Percentiles rank a stretch among this genome's conserved stretches.
Conservation (phyloP, 2,888 invertebrate species). For the Stictocephala bisonia region DNA sequence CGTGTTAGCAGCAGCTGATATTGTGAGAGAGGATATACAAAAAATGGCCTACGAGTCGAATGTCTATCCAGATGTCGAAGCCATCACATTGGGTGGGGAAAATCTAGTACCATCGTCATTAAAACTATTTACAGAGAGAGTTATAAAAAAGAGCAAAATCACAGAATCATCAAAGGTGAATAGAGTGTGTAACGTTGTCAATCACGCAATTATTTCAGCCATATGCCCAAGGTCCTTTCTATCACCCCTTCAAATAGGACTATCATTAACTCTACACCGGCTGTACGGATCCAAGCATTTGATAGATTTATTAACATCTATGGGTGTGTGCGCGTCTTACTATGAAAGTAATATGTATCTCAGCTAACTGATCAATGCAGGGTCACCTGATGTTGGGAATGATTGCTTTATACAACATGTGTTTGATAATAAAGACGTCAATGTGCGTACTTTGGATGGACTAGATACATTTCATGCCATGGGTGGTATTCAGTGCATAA, state of each 20-base stretch:
- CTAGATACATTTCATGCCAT: conserved; percentile 58
- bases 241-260: conserved; percentile 60
- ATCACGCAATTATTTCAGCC: conserved; percentile 16
- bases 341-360: conserved; percentile 57
- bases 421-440: conserved; percentile 61
- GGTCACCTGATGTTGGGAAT: conserved; percentile 43
- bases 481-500: conserved; percentile 59
- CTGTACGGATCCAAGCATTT: conserved; percentile 58
- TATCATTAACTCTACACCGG: conserved; percentile 58
- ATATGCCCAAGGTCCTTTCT: conserved; percentile 57
- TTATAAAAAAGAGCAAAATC: conserved; percentile 2
- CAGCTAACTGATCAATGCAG: conserved; percentile 56
- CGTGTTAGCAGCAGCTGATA: conserved; percentile 60
- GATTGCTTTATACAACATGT: conserved; percentile 58
- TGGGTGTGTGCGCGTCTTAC: conserved; percentile 59
- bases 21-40: conserved; percentile 60
- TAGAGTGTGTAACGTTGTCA: not conserved
- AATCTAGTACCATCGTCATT: conserved; percentile 13
- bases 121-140: not conserved
- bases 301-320: conserved; percentile 55
- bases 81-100: conserved; percentile 56
- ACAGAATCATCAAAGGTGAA: conserved; percentile 10
- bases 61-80: conserved; percentile 57
- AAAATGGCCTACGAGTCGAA: conserved; percentile 58
- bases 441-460: conserved; percentile 55